phyloP scores from a whole-genome alignment of 2,888 invertebrate species.

The Clistopyga incitator region DNA sequence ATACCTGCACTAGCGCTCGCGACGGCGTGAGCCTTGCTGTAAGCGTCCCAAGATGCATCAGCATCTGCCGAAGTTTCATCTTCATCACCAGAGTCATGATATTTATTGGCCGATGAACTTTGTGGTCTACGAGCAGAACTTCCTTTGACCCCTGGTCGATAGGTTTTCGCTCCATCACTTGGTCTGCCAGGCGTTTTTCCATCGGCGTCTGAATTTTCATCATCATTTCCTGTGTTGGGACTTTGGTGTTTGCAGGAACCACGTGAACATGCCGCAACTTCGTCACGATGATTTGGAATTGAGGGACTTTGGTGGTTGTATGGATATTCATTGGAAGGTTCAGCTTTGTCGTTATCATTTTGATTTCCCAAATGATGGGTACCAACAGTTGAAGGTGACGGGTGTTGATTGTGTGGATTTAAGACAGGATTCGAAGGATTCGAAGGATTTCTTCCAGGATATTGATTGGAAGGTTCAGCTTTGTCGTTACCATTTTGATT shows the following conservation, averaged over 20 bases:
- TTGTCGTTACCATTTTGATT: not conserved
- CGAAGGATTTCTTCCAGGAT: constrained; percentile 4
- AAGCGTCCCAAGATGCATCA: constrained; percentile 6
- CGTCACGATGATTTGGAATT: not conserved
- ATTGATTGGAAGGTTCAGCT: not conserved
- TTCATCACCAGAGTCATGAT: not conserved
- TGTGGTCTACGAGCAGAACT: constrained; percentile 20
- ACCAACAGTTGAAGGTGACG: constrained; percentile 11
- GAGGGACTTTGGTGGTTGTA: constrained; percentile 18
- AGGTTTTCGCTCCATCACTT: constrained; percentile 42
- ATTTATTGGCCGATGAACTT: not conserved
- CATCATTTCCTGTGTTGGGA: not conserved
- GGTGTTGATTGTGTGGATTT: constrained; percentile 36
- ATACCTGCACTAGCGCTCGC: constrained; percentile 46
- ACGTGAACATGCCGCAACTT: not conserved
- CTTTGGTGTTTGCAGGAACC: not conserved
- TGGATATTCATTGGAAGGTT: not conserved
- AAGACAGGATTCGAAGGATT: constrained; percentile 52
- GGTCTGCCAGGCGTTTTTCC: not conserved
- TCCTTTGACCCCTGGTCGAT: constrained; percentile 54
- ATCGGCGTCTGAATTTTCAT: not conserved
- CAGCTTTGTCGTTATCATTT: not conserved
- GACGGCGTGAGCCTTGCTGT: constrained; percentile 38
- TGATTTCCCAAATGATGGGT: constrained; percentile 12
- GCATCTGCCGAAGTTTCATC: not conserved